Percentiles rank a stretch among this genome's conserved stretches.
phyloP scores from a whole-genome alignment of 2,888 invertebrate species.

The Perizoma affinitatum region DNA sequence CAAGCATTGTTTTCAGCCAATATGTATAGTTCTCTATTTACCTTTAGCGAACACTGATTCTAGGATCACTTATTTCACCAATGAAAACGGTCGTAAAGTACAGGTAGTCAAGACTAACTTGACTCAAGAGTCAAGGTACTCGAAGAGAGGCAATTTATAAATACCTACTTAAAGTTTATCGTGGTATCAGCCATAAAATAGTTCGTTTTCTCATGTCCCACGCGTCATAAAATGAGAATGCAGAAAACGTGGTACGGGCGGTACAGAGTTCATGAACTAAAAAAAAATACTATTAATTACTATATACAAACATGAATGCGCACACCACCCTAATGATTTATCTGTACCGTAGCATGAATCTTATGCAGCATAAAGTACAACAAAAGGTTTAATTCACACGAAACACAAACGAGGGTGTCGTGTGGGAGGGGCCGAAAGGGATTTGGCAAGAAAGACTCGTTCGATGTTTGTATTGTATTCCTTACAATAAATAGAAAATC shows the following conservation, averaged over 20 bases:
- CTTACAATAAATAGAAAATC: no score
- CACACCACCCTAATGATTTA: slow-evolving; percentile 11
- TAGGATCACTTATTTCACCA: no score
- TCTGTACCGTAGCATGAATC: slow-evolving; percentile 12
- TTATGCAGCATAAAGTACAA: slow-evolving; percentile 15
- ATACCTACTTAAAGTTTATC: slow-evolving; percentile 4
- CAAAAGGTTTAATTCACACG: slow-evolving; percentile 10
- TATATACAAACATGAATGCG: background rate
- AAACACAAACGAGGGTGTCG: slow-evolving; percentile 9
- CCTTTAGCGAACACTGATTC: background rate
- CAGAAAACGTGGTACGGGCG: slow-evolving; percentile 3
- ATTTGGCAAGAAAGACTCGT: background rate
- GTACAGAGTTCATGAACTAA: slow-evolving; percentile 1
- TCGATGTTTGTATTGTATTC: no score
- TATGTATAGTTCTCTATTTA: no score
- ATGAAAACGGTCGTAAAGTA: no score
- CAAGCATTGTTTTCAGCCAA: background rate
- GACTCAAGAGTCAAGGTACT: no score
- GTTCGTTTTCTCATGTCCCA: slow-evolving; percentile 3
- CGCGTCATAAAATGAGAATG: slow-evolving; percentile 11
- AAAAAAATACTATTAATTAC: no score
- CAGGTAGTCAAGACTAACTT: no score
- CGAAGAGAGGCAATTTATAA: no score
- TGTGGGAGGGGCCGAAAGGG: slow-evolving; percentile 1
- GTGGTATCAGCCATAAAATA: slow-evolving; percentile 12